Base-by-base conservation (phyloP, 2,113 vertebrate genomes). In the Saccopteryx leptura region DNA sequence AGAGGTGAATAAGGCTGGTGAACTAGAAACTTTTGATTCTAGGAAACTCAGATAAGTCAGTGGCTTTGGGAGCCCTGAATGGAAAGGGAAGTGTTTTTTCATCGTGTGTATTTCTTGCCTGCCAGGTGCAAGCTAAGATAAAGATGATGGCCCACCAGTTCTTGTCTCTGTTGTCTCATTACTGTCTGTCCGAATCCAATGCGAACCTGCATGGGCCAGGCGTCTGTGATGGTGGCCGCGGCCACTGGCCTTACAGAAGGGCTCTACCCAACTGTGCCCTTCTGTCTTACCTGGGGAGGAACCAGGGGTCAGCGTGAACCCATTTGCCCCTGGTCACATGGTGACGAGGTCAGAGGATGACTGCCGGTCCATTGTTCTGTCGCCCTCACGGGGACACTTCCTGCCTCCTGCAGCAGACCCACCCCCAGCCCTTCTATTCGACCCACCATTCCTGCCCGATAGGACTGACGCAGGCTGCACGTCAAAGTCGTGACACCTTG, bases 381-480 rank as follows among this genome's bases (percentile, higher is more conserved):
- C 9, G 1, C 39, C 26, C 76, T 78, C 58, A 23, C 14, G 19
- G n/a, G 26, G 21, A 52, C 13, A n/a, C 54, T 11, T 15, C 61
- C 9, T 1, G 17, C 33, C 33, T 78, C 24, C 31, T 26, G n/a
- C 31, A 23, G 48, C 68, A 56, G 46, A 31, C 19, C 72, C 10
- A 2, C 56, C 31, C 50, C 9, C 4, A 24, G 48, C 19, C 75
- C 75, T 66, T 54, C 75, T 31, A 39, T 14, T 39, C 56, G 15
- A 2, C 21, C 75, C 60, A 8, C 68, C n/a, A 2, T 31, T 52
- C 21, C 11, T 19, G 5, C 24, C 18, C 24, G 10, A 48, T 3
- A 2, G 3, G 10, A 48, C 4, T 1, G 3, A 6, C 10, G 9
- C 1, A 1, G 33, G 79, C 19, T 58, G 24, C 54, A 2, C 2